Base-by-base conservation (phyloP, 1,140 invertebrate species). In the Drosophila nigrodunni region DNA sequence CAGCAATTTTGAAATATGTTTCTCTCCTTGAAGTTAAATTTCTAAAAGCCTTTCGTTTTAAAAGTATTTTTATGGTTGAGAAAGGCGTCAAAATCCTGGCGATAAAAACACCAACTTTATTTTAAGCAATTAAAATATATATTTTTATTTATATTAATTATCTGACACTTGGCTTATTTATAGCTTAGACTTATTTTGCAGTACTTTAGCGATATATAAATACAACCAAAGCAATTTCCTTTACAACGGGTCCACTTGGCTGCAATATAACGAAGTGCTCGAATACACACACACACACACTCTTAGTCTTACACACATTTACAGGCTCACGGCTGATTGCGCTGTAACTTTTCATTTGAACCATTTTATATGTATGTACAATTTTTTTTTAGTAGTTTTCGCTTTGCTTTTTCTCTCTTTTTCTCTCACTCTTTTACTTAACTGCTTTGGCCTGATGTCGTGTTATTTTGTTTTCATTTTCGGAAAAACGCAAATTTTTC, bases 341-440 rank as follows among this genome's bases (percentile, higher is more conserved):
- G 73, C 79, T 80, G 80, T 77, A 83, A 77, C 77, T 87, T 80
- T 70, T 88, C 85, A 88, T 88, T 88, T 80, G 50, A 66, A 74
- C 74, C 74, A 77, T 83, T 85, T 77, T n/a, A 55, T 55, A 55
- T 21, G 39, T 62, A 10, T 30, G 6, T 6, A 30, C 25, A 30
- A 0, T 30, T 30, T 57, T 62, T 55, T 74, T 58, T 57, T 70
- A 60, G 47, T 62, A 25, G 58, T 69, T 75, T 81, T 74, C 59
- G 30, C 37, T 62, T 71, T 13, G 62, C n/a, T n/a, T 67, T 79
- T 76, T 67, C 61, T 41, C 57, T 66, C 58, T 34, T 9, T 52
- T 30, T 52, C 49, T 34, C 7, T 52, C 30, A 21, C 47, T 49
- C 3, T 39, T 10, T 39, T 10, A 39, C 15, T 57, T 64, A 83